These are phyloP conservation scores for Enteromius fasciolatus DNA, from an alignment of 2,797 vertebrate genomes.

Conservation along the genomic window DNA sequence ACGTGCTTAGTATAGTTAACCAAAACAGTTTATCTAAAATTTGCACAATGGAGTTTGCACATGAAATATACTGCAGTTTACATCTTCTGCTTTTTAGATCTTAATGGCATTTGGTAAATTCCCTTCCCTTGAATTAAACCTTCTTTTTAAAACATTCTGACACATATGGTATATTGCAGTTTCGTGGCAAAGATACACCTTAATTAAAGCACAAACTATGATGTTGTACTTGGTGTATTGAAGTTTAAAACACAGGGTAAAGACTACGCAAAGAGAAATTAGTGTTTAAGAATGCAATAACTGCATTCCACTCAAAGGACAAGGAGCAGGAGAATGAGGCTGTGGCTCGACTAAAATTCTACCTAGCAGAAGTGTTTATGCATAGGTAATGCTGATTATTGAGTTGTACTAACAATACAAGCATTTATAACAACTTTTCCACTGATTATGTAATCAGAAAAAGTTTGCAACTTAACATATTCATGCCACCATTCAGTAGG, in stretches of 20 bases:
- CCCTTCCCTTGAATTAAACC: background rate
- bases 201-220: background rate
- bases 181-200: background rate
- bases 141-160: background rate
- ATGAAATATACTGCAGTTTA: background rate
- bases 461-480: too few species aligned
- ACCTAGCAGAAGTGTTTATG: constrained; percentile 11
- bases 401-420: background rate
- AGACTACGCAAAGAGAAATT: background rate
- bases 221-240: background rate
- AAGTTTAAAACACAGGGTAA: background rate
- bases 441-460: too few species aligned
- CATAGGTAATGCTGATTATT: constrained; percentile 16
- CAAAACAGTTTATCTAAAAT: background rate
- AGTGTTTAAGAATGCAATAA: constrained; percentile 14
- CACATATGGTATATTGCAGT: background rate
- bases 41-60: too few species aligned
- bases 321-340: constrained; percentile 5
- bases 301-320: constrained; percentile 12
- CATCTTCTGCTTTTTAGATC: background rate
- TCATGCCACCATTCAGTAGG: too few species aligned
- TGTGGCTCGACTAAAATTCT: constrained; percentile 5
- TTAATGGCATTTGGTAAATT: background rate
- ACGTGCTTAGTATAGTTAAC: too few species aligned
- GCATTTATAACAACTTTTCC: background rate